These are phyloP conservation scores for Palythoa caribaeorum DNA, from an alignment of 92 coral and sea anemone species.

Conservation along the genomic window DNA sequence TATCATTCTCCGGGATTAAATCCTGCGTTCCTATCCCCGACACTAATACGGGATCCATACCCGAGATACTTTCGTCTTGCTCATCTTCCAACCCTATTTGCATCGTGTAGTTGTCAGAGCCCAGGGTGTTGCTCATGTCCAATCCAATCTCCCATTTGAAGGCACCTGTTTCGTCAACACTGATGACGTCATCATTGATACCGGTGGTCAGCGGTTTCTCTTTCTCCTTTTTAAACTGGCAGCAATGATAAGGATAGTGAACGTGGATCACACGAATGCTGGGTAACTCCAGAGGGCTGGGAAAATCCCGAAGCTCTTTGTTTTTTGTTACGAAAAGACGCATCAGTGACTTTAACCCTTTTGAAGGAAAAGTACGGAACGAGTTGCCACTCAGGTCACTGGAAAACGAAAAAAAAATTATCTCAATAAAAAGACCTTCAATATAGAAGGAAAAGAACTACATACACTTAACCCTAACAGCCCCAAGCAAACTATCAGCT, in stretches of 20 bases:
- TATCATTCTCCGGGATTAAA: neutral
- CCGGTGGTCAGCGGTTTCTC: slow-evolving; percentile 14
- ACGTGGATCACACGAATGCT: slow-evolving; percentile 63
- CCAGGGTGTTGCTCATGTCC: neutral
- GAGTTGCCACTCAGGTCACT: slow-evolving; percentile 82
- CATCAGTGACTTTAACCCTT: slow-evolving; percentile 69
- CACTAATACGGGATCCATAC: slow-evolving; percentile 7
- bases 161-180: neutral
- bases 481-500: no score
- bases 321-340: slow-evolving; percentile 69
- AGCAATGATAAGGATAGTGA: slow-evolving; percentile 93
- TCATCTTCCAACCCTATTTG: slow-evolving; percentile 32
- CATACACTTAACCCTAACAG: no score
- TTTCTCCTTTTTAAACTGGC: slow-evolving; percentile 69
- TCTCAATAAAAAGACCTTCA: neutral
- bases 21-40: slow-evolving; percentile 8
- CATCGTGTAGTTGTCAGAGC: slow-evolving; percentile 19
- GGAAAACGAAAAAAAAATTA: neutral
- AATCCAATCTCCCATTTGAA: slow-evolving; percentile 7
- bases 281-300: slow-evolving; percentile 66
- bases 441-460: neutral
- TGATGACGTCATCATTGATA: neutral
- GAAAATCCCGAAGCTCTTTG: slow-evolving; percentile 72
- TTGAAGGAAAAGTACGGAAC: slow-evolving; percentile 76
- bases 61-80: slow-evolving; percentile 15